Percentiles rank a stretch among this genome's conserved stretches.
phyloP scores from a whole-genome alignment of 2,797 vertebrate genomes.

The Cynodonichthys magdalenae region DNA sequence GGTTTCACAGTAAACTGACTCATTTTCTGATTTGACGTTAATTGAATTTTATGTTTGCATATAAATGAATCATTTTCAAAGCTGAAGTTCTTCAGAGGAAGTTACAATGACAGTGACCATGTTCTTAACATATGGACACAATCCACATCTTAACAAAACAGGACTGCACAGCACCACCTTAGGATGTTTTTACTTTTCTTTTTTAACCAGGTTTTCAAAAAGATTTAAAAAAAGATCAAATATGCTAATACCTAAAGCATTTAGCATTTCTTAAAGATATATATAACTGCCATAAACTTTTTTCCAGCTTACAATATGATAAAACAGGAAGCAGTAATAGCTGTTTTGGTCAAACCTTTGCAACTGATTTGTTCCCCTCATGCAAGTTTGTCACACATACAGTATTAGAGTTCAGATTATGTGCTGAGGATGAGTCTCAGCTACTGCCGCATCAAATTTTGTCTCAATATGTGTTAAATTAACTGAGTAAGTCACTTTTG shows the following conservation, averaged over 20 bases:
- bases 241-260: not conserved
- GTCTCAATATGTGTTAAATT: too few relatives aligned
- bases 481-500: too few relatives aligned
- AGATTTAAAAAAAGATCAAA: not conserved
- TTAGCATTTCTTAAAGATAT: too few relatives aligned
- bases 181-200: not conserved
- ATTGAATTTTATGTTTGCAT: not conserved
- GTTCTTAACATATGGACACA: not conserved
- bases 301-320: too few relatives aligned
- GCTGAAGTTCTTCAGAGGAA: not conserved
- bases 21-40: not conserved
- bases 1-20: not conserved
- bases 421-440: too few relatives aligned
- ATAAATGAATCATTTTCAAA: not conserved
- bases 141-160: not conserved
- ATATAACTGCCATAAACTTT: too few relatives aligned
- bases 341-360: too few relatives aligned
- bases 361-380: too few relatives aligned
- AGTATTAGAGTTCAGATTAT: too few relatives aligned
- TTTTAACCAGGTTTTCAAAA: not conserved
- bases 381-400: too few relatives aligned
- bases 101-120: not conserved
- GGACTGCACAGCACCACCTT: not conserved
- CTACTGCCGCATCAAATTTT: too few relatives aligned
- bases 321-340: too few relatives aligned